Percentiles rank a stretch among this genome's conserved stretches.
Evolutionary conservation across 2,113 vertebrate species (phyloP).

Genomic region (Hyperoodon ampullatus): DNA sequence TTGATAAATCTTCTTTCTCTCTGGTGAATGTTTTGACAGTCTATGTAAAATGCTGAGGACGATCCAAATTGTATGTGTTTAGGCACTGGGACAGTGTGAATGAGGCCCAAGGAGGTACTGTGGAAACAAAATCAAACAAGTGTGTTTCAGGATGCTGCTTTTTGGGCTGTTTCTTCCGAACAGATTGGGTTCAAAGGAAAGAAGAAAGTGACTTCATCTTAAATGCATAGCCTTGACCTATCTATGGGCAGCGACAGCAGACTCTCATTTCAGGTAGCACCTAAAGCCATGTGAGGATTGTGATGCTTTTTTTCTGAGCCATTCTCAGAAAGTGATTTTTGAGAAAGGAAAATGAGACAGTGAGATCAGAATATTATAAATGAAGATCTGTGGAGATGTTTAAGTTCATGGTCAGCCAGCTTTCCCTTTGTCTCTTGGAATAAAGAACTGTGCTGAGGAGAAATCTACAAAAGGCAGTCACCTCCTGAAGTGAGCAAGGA

Average conservation of each 20-base stretch:
- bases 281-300: neutral
- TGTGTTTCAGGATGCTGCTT: neutral
- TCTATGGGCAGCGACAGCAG: neutral
- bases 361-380: neutral
- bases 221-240: conserved; percentile 57
- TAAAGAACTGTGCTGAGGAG: neutral
- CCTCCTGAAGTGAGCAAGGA: neutral
- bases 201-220: conserved; percentile 38
- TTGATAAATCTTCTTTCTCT: conserved; percentile 27
- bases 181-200: neutral
- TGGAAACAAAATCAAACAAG: neutral
- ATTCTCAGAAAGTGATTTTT: conserved; percentile 27
- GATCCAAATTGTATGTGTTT: neutral
- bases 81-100: neutral
- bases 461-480: neutral
- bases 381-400: neutral
- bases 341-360: conserved; percentile 6
- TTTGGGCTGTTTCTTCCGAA: neutral
- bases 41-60: neutral
- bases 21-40: conserved; percentile 52
- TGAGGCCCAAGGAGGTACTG: neutral
- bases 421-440: conserved; percentile 23
- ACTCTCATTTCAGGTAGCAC: neutral
- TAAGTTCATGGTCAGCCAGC: neutral
- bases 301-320: neutral